phyloP scores from a whole-genome alignment of 2,113 vertebrate genomes.

The Alectura lathami region DNA sequence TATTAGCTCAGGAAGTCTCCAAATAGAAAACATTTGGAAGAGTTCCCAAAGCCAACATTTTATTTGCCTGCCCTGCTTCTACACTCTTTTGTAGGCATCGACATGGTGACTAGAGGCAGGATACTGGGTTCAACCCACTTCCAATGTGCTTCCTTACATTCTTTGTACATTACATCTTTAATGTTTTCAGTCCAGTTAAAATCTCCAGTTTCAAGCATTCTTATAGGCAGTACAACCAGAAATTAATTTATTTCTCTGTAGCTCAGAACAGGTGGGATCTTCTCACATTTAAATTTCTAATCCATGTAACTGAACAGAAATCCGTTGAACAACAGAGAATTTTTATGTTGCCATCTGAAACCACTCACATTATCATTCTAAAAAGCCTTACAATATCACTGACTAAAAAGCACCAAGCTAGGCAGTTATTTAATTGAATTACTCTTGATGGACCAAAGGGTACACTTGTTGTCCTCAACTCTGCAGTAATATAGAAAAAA shows the following conservation, averaged over 20 bases:
- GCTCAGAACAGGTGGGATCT: background rate
- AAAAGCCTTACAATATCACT: background rate
- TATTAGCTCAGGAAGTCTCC: background rate
- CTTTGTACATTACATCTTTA: background rate
- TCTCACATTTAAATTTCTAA: constrained; percentile 1
- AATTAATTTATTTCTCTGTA: background rate
- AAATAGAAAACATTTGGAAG: background rate
- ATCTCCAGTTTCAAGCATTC: background rate
- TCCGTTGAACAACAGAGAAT: background rate
- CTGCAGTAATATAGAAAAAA: background rate
- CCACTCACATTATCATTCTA: background rate
- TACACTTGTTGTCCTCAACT: background rate
- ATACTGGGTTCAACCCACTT: background rate
- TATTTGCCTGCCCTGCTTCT: background rate
- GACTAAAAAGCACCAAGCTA: background rate
- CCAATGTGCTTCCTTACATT: background rate
- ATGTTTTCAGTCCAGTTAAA: background rate
- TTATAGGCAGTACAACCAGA: background rate
- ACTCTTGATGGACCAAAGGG: background rate
- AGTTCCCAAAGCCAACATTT: background rate
- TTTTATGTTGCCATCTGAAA: background rate
- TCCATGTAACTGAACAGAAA: background rate
- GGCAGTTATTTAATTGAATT: background rate
- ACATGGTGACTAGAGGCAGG: background rate
- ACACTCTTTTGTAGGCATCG: background rate